Evolutionary conservation across 2,888 invertebrate species (phyloP), one percentile per base, ranked within the genome.

Genomic region (Serrognathus titanus): DNA sequence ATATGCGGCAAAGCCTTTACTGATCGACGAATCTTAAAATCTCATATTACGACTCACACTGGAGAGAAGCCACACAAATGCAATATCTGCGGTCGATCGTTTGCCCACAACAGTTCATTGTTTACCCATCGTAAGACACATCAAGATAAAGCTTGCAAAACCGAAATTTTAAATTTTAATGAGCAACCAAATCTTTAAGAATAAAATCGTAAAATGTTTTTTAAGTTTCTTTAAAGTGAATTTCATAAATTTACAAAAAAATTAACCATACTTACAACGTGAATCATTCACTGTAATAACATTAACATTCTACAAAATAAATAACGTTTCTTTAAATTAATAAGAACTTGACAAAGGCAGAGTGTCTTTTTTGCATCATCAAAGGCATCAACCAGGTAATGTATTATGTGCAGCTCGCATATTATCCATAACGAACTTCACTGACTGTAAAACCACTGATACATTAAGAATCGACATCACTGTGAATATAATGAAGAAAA

Each of bases 381-480:
- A 31, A 7, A 1, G 24, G 24, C 24, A 6, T 31, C 24, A 31
- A 31, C 24, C 24, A 3, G 24, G 24, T 31, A 31, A 31, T 31
- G 24, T 31, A 7, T 31, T 31, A 31, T 7, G 24, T 31, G 24
- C 7, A 31, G 24, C 24, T 7, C 24, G 6, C 7, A 31, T 31
- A 6, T 31, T 31, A 31, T 31, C 24, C 24, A 31, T 31, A 3
- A 31, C 24, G 24, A 31, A 59, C 52, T 31, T 53, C 38, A 55
- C 59, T 41, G 38, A 55, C 35, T 54, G 47, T 1, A 40, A 31
- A 11, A 53, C 45, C 2, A 57, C 49, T 3, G 57, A 51, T 10
- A 50, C 57, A 13, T 74, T 74, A 56, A 74, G 70, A 10, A 69
- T 20, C n/a, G 71, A 70, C 24, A 72, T 55, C 40, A 69, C 53